Conservation (phyloP, 1,140 invertebrate species). For the Oppia nitens region DNA sequence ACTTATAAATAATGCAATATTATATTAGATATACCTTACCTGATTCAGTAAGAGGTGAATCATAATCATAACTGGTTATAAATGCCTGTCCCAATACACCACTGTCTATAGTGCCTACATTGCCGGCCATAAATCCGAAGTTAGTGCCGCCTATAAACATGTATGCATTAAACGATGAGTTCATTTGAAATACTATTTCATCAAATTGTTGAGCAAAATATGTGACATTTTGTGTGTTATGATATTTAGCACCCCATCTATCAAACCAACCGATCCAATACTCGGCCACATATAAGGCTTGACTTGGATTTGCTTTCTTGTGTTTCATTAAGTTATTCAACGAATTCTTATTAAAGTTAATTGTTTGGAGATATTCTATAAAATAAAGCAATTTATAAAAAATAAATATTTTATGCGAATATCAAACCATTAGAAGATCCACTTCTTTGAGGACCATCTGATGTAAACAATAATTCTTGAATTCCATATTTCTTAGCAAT, state of each 20-base stretch:
- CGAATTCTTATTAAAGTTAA: conserved; percentile 7
- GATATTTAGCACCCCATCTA: conserved; percentile 24
- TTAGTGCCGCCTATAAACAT: conserved; percentile 22
- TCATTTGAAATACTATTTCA: conserved; percentile 19
- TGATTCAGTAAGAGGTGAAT: conserved; percentile 62
- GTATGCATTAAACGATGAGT: conserved; percentile 54
- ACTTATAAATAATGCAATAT: conserved; percentile 42
- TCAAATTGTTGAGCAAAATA: conserved; percentile 18
- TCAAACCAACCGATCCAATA: conserved; percentile 29
- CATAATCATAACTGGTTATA: conserved; percentile 70
- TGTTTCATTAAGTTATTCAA: conserved; percentile 14
- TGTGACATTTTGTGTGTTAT: conserved; percentile 3
- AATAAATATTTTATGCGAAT: background rate
- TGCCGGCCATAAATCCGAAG: conserved; percentile 20
- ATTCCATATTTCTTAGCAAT: background rate
- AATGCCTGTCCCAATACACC: conserved; percentile 38
- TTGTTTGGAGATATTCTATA: conserved; percentile 2
- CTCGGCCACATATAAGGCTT: conserved; percentile 27
- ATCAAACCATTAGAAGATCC: background rate
- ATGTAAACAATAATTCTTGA: conserved; percentile 13
- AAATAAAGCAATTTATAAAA: background rate
- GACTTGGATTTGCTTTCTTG: conserved; percentile 19
- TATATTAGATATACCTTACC: conserved; percentile 67
- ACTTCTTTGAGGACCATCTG: conserved; percentile 1
- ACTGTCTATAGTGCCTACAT: conserved; percentile 31